Conservation (phyloP, 2,113 vertebrate species). For the Pycnonotus jocosus region DNA sequence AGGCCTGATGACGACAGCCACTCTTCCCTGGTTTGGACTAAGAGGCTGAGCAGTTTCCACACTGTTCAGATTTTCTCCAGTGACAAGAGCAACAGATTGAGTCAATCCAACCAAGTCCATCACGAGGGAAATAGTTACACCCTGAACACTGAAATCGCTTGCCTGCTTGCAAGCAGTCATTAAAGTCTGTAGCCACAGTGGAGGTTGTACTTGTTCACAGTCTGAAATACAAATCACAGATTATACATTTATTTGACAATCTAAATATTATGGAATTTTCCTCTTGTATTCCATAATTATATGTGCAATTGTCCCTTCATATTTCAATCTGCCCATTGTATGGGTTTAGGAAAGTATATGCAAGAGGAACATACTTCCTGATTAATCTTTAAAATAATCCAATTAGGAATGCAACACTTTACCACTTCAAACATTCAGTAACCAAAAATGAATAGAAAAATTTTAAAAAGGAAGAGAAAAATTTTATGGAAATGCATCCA, state of each 20-base stretch:
- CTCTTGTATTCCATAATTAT: neutral
- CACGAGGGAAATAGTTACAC: slow-evolving; percentile 89
- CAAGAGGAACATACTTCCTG: neutral
- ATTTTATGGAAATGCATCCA: neutral
- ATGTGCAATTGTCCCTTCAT: neutral
- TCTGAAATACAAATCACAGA: slow-evolving; percentile 69
- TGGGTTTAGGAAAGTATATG: neutral
- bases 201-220: slow-evolving; percentile 82
- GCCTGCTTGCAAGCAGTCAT: slow-evolving; percentile 90
- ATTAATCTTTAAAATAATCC: neutral
- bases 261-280: neutral
- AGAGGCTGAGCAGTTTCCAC: slow-evolving; percentile 82
- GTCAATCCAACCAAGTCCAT: slow-evolving; percentile 95
- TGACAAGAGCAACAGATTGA: slow-evolving; percentile 90
- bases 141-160: slow-evolving; percentile 86
- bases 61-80: slow-evolving; percentile 82
- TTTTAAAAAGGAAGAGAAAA: neutral
- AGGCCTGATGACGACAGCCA: slow-evolving; percentile 94
- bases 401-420: neutral
- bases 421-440: neutral
- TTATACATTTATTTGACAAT: neutral
- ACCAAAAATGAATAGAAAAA: neutral
- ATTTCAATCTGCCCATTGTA: neutral
- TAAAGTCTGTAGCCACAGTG: slow-evolving; percentile 90
- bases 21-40: slow-evolving; percentile 94